A percentile compares a stretch with the other conserved stretches of the same genome.
Evolutionary conservation across 2,113 vertebrate genomes (phyloP).

Genomic region (Prochilodus magdalenae): DNA sequence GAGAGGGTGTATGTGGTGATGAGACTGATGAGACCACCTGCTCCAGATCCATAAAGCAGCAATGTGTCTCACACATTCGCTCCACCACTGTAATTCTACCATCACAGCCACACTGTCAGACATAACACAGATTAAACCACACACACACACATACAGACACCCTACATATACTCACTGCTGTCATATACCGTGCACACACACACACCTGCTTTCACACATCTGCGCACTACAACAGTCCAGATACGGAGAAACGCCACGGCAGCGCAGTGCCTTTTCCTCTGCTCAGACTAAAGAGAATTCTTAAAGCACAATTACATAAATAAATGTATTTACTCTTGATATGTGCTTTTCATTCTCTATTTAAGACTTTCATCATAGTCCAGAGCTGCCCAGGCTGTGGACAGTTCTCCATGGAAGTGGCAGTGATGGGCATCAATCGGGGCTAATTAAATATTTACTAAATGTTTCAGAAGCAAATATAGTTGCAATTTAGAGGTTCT

Average conservation of each 20-base stretch:
- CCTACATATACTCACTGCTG: conserved; percentile 25
- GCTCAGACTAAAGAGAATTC: neutral
- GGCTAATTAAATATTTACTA: conserved; percentile 10
- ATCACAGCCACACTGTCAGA: conserved; percentile 38
- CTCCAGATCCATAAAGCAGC: conserved; percentile 56
- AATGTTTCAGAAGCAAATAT: conserved; percentile 22
- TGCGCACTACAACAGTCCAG: neutral
- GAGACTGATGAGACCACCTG: conserved; percentile 61
- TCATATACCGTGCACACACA: conserved; percentile 21
- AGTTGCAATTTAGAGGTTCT: conserved; percentile 28
- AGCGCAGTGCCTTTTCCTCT: neutral
- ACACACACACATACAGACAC: conserved; percentile 47
- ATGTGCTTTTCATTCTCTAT: neutral
- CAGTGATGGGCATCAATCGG: conserved; percentile 1
- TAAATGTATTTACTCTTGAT: neutral
- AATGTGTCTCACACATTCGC: conserved; percentile 45
- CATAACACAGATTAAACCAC: conserved; percentile 39
- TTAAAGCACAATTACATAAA: neutral
- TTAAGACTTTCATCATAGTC: conserved; percentile 8
- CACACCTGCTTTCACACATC: conserved; percentile 17
- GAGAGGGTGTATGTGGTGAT: conserved; percentile 36
- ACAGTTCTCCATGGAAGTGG: neutral
- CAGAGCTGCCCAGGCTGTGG: neutral
- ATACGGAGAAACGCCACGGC: neutral
- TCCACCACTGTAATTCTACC: conserved; percentile 49